Conservation (phyloP, 2,888 invertebrate genomes). For the Druceiella hillmani region DNA sequence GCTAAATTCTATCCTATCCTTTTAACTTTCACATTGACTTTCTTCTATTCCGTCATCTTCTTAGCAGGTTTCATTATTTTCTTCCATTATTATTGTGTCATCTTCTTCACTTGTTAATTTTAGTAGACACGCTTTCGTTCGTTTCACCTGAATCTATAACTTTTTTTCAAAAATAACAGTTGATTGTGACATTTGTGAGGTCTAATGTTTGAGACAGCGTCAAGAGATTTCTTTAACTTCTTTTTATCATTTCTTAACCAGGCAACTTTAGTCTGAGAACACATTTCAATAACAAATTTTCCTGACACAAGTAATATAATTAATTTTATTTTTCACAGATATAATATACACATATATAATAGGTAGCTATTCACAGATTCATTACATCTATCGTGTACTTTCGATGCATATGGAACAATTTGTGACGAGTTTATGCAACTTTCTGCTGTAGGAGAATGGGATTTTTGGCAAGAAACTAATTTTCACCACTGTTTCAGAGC, state of each 20-base stretch:
- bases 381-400: conserved; percentile 21
- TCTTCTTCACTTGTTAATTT: conserved; percentile 10
- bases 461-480: conserved; percentile 19
- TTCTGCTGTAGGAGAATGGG: too few relatives aligned
- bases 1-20: conserved; percentile 22
- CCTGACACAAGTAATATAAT: too few relatives aligned
- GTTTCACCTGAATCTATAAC: conserved; percentile 21
- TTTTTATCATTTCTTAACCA: conserved; percentile 19
- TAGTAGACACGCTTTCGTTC: conserved; percentile 20
- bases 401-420: too few relatives aligned
- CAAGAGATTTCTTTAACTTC: conserved; percentile 20
- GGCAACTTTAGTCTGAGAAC: too few relatives aligned
- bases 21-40: conserved; percentile 22
- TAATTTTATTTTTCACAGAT: too few relatives aligned
- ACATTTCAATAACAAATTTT: too few relatives aligned
- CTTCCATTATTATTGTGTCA: conserved; percentile 11
- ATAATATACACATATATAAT: too few relatives aligned
- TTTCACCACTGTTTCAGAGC: conserved; percentile 20
- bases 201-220: conserved; percentile 23
- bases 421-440: too few relatives aligned
- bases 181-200: conserved; percentile 24
- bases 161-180: conserved; percentile 25
- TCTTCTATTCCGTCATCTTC: conserved; percentile 12
- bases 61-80: conserved; percentile 15
- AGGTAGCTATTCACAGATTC: conserved; percentile 20